These are phyloP conservation scores for Amblyteles armatorius DNA, from an alignment of 2,888 invertebrate genomes.

Conservation along the genomic window DNA sequence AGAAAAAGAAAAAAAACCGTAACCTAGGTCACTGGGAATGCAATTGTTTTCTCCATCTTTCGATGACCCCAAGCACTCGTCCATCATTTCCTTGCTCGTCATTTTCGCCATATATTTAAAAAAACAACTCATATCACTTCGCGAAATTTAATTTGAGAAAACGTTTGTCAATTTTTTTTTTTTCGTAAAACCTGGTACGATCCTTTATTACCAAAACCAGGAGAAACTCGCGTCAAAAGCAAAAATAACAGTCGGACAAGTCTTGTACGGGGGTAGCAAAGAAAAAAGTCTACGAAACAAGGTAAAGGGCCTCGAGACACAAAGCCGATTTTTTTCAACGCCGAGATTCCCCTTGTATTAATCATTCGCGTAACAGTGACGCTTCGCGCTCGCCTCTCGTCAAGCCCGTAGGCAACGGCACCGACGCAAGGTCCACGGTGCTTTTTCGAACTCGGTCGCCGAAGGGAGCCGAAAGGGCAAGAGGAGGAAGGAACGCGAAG, in stretches of 20 bases:
- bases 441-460: slow-evolving; percentile 48
- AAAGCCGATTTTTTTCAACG: neutral
- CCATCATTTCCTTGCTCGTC: too few relatives aligned
- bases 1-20: too few relatives aligned
- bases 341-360: slow-evolving; percentile 3
- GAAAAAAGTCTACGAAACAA: slow-evolving; percentile 10
- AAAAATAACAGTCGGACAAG: neutral
- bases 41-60: too few relatives aligned
- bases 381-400: neutral
- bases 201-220: neutral
- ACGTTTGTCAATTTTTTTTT: too few relatives aligned
- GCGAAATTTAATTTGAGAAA: too few relatives aligned
- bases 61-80: too few relatives aligned
- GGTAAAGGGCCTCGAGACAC: neutral
- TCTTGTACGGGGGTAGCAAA: neutral
- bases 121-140: too few relatives aligned
- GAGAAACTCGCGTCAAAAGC: neutral
- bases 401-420: neutral
- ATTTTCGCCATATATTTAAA: too few relatives aligned
- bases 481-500: slow-evolving; percentile 45
- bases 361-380: neutral
- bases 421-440: neutral
- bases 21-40: too few relatives aligned
- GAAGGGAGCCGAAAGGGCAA: slow-evolving; percentile 55
- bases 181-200: neutral